Evolutionary conservation across 2,888 invertebrate genomes (phyloP), one percentile per base, ranked within the genome.

Genomic region (Lasius platythorax): DNA sequence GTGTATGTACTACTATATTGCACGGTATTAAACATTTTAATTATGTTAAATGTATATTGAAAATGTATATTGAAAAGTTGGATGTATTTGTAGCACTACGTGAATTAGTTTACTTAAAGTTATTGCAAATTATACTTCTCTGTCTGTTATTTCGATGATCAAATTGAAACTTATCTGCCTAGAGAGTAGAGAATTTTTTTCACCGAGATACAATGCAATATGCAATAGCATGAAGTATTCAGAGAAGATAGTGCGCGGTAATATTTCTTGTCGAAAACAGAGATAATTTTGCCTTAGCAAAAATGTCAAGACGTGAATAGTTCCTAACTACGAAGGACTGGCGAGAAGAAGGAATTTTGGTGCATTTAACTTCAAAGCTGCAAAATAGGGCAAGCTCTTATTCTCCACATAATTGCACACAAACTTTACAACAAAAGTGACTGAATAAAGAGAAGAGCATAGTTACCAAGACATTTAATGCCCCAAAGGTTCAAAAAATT

Each of bases 341-440:
- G 11, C 18, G 28, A 61, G 6, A 37, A 56, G 53, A 30, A 73
- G 73, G 40, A 73, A 73, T 73, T 73, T 23, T 8, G 28, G 40
- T 58, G 28, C 40, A 73, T 73, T 73, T 73, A 3, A 61, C 58
- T 61, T 58, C 3, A 8, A 11, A 28, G 8, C 40, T 58, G 18
- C 18, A 58, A 58, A 40, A 58, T 58, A 61, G 56, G 33, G 30
- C 37, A 56, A 40, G 53, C n/a, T 28, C 40, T 58, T 58, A 58
- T 61, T 73, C 58, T 58, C 1, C 18, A 73, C 58, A 73, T 58
- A 73, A 73, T 73, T 73, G 58, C 28, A 58, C 28, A 28, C 40
- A 40, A 73, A 73, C 40, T 73, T 58, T 58, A 30, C 50, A 40
- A 30, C 61, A 61, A 28, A 61, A 58, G 8, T 40, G 28, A 40